A percentile compares a stretch with the other conserved stretches of the same genome.
These are phyloP conservation scores for Grallaria varia DNA, from an alignment of 2,113 vertebrate species.

Conservation along the genomic window DNA sequence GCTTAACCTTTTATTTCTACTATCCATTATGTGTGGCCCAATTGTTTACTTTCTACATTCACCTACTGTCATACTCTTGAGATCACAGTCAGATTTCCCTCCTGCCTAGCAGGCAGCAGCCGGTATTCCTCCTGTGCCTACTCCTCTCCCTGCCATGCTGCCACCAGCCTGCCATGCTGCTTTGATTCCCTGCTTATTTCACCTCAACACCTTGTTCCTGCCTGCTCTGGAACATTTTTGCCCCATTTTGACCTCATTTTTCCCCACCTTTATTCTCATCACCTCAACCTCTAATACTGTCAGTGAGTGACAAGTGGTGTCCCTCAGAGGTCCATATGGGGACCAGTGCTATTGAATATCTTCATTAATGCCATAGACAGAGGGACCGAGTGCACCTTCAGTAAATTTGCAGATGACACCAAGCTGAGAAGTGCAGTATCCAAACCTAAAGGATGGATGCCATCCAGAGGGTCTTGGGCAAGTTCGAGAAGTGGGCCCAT, in stretches of 20 bases:
- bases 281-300: rapidly evolving
- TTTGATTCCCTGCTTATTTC: neutral
- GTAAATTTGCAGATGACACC: neutral
- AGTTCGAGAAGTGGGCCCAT: rapidly evolving
- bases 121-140: neutral
- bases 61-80: neutral
- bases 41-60: neutral
- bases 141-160: rapidly evolving
- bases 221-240: neutral
- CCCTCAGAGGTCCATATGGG: too few species aligned
- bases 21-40: neutral
- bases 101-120: neutral
- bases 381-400: neutral
- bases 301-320: neutral
- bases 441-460: neutral
- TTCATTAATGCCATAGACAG: neutral
- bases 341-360: neutral
- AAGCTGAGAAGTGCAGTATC: neutral
- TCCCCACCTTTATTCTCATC: neutral
- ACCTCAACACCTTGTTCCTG: neutral
- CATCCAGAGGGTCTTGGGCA: neutral
- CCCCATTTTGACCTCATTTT: neutral
- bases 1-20: neutral
- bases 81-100: neutral
- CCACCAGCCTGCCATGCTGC: neutral